phyloP scores from a whole-genome alignment of 2,888 invertebrate species.

The Acanthosepion pharaonis region DNA sequence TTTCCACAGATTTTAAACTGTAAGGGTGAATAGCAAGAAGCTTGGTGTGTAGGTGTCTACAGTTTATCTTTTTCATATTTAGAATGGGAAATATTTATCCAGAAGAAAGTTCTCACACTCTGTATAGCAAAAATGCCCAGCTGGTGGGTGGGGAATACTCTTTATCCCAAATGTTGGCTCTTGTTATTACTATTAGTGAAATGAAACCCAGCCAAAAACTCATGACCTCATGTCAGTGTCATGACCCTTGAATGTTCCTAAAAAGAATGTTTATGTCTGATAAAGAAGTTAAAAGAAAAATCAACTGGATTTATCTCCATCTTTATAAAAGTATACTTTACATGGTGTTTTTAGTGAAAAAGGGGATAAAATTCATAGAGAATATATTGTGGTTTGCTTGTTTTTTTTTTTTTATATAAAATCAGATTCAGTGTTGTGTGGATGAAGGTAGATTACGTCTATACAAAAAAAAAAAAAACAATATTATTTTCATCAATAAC shows the following conservation, averaged over 20 bases:
- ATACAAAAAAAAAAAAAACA: neutral
- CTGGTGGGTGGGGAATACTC: neutral
- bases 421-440: neutral
- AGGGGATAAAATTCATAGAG: neutral
- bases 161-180: neutral
- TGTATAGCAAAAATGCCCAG: neutral
- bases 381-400: neutral
- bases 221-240: neutral
- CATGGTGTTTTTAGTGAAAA: neutral
- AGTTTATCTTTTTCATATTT: neutral
- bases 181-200: conserved; percentile 16
- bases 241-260: neutral
- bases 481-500: neutral
- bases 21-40: neutral
- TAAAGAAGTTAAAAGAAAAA: neutral
- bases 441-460: neutral
- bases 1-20: neutral
- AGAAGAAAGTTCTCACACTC: neutral
- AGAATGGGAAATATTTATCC: neutral
- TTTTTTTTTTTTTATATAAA: neutral
- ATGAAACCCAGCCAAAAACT: neutral
- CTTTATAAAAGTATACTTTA: neutral
- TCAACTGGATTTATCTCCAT: neutral
- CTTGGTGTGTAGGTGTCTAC: neutral
- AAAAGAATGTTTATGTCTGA: neutral